Conservation (phyloP, 2,888 invertebrate species). For the Yponomeuta evonymella region DNA sequence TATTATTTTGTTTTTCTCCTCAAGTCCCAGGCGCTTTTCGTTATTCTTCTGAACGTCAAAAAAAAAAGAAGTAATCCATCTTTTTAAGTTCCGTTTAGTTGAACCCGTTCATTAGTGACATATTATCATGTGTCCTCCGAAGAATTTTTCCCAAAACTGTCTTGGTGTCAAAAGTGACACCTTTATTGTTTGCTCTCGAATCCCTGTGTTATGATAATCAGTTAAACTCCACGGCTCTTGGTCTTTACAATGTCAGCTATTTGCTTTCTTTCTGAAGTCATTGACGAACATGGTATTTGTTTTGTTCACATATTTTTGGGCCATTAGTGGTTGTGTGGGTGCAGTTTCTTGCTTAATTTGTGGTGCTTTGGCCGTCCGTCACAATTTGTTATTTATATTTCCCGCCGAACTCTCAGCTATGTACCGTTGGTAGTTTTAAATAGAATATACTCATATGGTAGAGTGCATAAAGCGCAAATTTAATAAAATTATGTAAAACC, state of each 20-base stretch:
- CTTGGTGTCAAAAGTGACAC: slow-evolving; percentile 3
- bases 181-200: slow-evolving; percentile 1
- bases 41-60: not conserved
- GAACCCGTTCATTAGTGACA: not conserved
- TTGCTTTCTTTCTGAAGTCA: not conserved
- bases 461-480: too few species aligned
- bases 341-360: not conserved
- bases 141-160: not conserved
- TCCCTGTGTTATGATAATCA: slow-evolving; percentile 1
- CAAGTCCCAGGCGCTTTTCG: too few species aligned
- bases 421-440: too few species aligned
- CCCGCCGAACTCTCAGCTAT: too few species aligned
- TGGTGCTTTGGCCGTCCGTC: not conserved
- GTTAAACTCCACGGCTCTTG: not conserved
- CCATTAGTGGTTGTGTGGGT: not conserved
- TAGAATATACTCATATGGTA: too few species aligned
- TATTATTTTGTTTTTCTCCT: too few species aligned
- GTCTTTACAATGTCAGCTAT: not conserved
- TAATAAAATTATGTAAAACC: too few species aligned
- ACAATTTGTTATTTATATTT: not conserved
- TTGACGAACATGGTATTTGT: not conserved
- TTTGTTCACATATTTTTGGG: not conserved
- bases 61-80: not conserved
- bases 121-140: not conserved
- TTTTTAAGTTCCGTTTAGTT: not conserved